Evolutionary conservation across 2,113 vertebrate species (phyloP).

Genomic region (Irena cyanogastra): DNA sequence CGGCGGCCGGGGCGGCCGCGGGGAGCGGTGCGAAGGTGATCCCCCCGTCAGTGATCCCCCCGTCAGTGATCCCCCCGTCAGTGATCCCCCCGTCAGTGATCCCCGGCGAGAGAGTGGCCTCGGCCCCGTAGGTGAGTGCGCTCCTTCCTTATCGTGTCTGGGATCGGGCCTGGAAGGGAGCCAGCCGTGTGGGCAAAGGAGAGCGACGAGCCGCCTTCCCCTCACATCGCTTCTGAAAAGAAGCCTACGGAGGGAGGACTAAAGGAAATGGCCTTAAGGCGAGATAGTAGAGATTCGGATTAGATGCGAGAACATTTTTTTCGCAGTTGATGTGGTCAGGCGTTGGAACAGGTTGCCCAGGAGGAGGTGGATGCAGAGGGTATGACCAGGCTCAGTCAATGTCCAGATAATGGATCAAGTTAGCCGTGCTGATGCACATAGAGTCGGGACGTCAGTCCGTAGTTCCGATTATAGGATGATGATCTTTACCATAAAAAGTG

Average conservation of each 20-base stretch:
- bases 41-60: no score
- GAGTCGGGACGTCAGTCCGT: accelerated
- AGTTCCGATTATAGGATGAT: neutral
- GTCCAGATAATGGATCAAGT: no score
- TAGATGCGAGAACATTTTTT: no score
- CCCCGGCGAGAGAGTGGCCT: no score
- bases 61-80: no score
- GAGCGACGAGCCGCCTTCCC: neutral
- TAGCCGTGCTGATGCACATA: accelerated
- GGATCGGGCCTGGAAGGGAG: neutral
- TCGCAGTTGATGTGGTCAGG: no score
- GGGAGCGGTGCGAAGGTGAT: accelerated
- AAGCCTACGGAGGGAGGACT: accelerated
- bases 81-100: no score
- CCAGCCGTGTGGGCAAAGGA: neutral
- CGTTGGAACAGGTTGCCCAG: neutral
- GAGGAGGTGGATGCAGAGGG: neutral
- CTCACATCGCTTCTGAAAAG: neutral
- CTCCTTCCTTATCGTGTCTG: neutral
- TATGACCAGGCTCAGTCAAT: neutral
- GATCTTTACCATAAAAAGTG: neutral
- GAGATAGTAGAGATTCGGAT: neutral
- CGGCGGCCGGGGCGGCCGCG: accelerated
- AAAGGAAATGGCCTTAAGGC: neutral
- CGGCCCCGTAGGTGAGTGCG: neutral